A percentile compares a stretch with the other conserved stretches of the same genome.
Conservation (phyloP, 2,113 vertebrate genomes). For the Clarias magur region DNA sequence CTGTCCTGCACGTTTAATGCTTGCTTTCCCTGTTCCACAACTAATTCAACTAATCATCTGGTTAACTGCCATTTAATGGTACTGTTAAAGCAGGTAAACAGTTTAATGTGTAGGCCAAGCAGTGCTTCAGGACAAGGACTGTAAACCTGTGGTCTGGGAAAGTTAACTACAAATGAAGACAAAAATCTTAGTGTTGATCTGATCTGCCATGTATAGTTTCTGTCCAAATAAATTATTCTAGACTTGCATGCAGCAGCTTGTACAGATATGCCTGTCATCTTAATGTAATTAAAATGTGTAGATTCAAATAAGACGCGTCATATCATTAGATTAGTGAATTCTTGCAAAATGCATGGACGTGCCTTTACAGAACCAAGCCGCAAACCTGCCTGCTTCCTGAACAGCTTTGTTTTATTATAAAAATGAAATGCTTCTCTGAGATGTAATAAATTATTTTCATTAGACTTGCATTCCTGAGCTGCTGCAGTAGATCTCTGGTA, state of each 20-base stretch:
- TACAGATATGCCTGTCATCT: conserved; percentile 22
- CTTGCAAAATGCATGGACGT: conserved; percentile 13
- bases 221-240: conserved; percentile 18
- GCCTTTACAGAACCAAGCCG: conserved; percentile 20
- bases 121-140: not conserved
- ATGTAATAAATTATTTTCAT: conserved; percentile 54
- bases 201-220: conserved; percentile 26
- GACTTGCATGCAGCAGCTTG: conserved; percentile 3
- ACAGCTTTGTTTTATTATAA: conserved; percentile 30
- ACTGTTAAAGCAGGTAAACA: not conserved
- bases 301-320: not conserved
- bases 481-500: conserved; percentile 44
- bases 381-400: not conserved
- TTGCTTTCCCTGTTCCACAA: not conserved
- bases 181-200: not conserved
- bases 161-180: not conserved
- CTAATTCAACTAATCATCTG: not conserved
- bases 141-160: not conserved
- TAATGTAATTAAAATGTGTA: conserved; percentile 10
- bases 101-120: not conserved
- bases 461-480: conserved; percentile 47
- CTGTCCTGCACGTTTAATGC: not conserved
- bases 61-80: not conserved
- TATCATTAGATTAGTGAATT: conserved; percentile 5
- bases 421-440: conserved; percentile 23